These are phyloP conservation scores for Myotis planiceps DNA, from an alignment of 2,797 vertebrate genomes.

Conservation along the genomic window DNA sequence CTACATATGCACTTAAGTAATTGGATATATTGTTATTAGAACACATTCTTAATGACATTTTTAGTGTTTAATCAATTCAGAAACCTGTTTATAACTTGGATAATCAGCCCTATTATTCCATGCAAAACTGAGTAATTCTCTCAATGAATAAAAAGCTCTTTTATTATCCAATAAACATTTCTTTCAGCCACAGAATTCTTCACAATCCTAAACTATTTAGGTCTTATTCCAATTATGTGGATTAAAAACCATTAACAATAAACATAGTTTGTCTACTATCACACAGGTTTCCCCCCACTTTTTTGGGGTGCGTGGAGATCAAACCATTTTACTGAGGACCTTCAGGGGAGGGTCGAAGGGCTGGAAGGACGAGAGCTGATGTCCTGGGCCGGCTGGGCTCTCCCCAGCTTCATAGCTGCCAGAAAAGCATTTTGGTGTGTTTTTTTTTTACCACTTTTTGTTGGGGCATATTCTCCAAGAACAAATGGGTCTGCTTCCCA, in stretches of 20 bases:
- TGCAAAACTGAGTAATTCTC: slow-evolving; percentile 45
- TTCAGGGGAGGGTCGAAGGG: neutral
- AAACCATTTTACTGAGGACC: neutral
- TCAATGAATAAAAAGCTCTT: slow-evolving; percentile 48
- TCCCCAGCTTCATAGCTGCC: neutral
- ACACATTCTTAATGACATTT: slow-evolving; percentile 37
- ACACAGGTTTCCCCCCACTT: neutral
- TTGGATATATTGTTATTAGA: neutral
- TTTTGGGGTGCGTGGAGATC: neutral
- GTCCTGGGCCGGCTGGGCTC: no score
- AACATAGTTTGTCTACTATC: neutral
- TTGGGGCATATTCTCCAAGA: neutral
- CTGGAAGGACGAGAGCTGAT: neutral
- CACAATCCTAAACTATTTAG: neutral
- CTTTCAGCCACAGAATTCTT: slow-evolving; percentile 21
- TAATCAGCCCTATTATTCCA: slow-evolving; percentile 40
- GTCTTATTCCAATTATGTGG: slow-evolving; percentile 9
- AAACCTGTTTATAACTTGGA: neutral
- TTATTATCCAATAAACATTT: slow-evolving; percentile 35
- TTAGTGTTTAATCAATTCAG: slow-evolving; percentile 51
- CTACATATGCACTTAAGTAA: neutral
- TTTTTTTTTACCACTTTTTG: neutral
- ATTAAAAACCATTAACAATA: slow-evolving; percentile 24
- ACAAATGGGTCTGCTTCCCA: neutral
- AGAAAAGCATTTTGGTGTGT: no score